Evolutionary conservation across 2,888 invertebrate genomes (phyloP), one percentile per base, ranked within the genome.

Genomic region (Agrochola macilenta): DNA sequence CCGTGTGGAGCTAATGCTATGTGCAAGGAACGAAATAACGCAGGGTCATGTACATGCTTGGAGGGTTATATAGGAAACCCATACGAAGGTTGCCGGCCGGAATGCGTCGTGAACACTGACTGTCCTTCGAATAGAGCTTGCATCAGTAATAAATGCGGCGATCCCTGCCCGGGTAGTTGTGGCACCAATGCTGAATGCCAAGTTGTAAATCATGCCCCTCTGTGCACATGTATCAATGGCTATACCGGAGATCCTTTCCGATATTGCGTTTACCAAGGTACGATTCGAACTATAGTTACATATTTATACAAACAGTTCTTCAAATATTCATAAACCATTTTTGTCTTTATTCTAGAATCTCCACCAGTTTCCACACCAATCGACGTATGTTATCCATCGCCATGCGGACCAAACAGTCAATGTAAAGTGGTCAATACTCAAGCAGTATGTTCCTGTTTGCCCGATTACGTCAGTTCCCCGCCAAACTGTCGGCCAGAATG

Each of bases 141-240:
- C 89, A 95, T 98, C 7, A 97, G 97, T 88, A 97, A 97, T 87
- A 98, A 98, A 93, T 98, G 98, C 90, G 94, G 96, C 71, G 98
- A 98, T 93, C 98, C 98, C 43, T 98, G 98, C 88, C 98, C 98
- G 39, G 98, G 98, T 81, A 98, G 97, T 74, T 98, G 98, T 92
- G 98, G 98, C 8, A 96, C 97, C 82, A 98, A 98, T 92, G 98
- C 98, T 23, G 96, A 97, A 68, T 98, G 98, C 91, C 97, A 97
- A 95, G 98, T 98, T 39, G 97, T 98, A 17, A 98, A 98, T 87
- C 98, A 98, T 93, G 91, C 98, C 84, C 97, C 98, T 66, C 94
- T 97, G 61, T 98, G 98, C 90, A 97, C 97, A 57, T 98, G 98
- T 91, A 91, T 97, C 43, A 94, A 94, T 79, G 98, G 98, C 43